Percentiles rank a stretch among this genome's conserved stretches.
Evolutionary conservation across 2,113 vertebrate species (phyloP).

Genomic region (Montifringilla adamsi): DNA sequence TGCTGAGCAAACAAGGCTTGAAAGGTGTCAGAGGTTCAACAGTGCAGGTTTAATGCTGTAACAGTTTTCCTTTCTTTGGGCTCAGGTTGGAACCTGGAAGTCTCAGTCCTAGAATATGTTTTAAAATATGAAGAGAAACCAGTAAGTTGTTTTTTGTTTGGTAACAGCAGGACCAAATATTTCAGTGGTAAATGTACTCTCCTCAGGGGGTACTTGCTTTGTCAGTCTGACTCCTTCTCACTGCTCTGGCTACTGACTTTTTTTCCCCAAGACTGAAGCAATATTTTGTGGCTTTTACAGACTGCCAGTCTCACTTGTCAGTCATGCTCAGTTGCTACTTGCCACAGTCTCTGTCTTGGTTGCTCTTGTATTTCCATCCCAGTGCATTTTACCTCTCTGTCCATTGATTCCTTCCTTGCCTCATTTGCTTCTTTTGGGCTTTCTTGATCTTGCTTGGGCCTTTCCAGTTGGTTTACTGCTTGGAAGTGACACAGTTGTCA

Average conservation of each 20-base stretch:
- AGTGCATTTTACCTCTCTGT: background rate
- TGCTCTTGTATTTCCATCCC: background rate
- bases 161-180: background rate
- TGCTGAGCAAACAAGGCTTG: background rate
- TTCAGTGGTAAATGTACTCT: background rate
- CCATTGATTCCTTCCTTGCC: background rate
- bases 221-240: background rate
- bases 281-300: background rate
- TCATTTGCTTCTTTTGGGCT: slow-evolving; percentile 21
- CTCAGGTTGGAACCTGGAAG: background rate
- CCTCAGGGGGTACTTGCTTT: background rate
- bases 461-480: background rate
- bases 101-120: background rate
- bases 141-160: background rate
- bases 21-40: background rate
- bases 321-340: background rate
- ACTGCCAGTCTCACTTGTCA: background rate
- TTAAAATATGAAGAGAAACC: background rate
- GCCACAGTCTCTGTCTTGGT: background rate
- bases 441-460: background rate
- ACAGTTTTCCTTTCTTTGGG: background rate
- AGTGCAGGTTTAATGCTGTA: background rate
- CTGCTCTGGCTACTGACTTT: background rate
- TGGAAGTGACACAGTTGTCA: background rate
- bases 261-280: background rate